Evolutionary conservation across 2,797 vertebrate genomes (phyloP).

Genomic region (Nyctibius grandis): DNA sequence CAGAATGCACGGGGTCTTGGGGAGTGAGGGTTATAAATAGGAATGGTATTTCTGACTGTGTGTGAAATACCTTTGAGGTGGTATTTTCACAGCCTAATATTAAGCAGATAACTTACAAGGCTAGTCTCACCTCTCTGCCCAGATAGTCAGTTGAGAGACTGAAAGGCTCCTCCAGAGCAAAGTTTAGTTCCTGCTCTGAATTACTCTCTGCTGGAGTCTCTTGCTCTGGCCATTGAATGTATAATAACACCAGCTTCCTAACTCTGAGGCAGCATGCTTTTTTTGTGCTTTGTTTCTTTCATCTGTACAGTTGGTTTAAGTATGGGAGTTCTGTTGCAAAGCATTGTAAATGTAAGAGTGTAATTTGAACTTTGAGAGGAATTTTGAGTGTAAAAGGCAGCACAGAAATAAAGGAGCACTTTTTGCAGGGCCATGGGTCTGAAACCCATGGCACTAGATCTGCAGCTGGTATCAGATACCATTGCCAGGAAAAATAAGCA

Average conservation of each 20-base stretch:
- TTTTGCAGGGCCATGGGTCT: neutral
- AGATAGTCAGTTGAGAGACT: neutral
- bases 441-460: neutral
- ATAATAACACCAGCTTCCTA: neutral
- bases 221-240: neutral
- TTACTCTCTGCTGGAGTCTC: neutral
- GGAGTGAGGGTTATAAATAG: neutral
- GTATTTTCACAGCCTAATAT: neutral
- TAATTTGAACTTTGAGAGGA: neutral
- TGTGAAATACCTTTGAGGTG: neutral
- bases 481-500: neutral
- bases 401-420: neutral
- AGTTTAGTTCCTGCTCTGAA: neutral
- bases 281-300: neutral
- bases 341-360: neutral
- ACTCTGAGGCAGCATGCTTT: neutral
- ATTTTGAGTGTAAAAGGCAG: neutral
- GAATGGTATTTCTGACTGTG: neutral
- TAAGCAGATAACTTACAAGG: neutral
- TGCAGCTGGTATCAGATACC: neutral
- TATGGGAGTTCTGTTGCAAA: neutral
- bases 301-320: neutral
- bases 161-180: neutral
- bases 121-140: neutral
- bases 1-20: neutral